phyloP scores from a whole-genome alignment of 2,888 invertebrate genomes.

The Augochlorella aurata region DNA sequence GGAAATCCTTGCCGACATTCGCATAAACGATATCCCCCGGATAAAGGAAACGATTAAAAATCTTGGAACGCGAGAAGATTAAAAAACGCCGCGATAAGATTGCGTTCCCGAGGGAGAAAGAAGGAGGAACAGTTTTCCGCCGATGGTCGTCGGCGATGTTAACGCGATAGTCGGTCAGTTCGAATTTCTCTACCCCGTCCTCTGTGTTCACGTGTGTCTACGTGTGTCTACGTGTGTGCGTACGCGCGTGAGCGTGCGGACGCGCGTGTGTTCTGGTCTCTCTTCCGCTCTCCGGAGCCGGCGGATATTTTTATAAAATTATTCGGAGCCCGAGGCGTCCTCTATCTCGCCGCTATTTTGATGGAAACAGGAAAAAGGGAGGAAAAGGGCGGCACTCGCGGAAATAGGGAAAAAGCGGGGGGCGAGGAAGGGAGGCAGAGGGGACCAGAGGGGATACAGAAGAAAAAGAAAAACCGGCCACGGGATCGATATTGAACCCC shows the following conservation, averaged over 20 bases:
- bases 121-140: not conserved
- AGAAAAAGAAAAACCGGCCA: constrained; percentile 51
- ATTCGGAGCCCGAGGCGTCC: constrained; percentile 52
- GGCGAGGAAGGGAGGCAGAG: constrained; percentile 12
- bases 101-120: not conserved
- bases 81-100: not conserved
- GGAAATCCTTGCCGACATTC: constrained; percentile 16
- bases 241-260: too few relatives aligned
- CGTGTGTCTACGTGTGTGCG: too few relatives aligned
- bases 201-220: not conserved
- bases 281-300: not conserved
- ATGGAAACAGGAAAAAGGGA: constrained; percentile 69
- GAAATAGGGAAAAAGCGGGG: constrained; percentile 59
- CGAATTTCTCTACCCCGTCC: constrained; percentile 13
- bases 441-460: constrained; percentile 5
- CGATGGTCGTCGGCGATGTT: constrained; percentile 25
- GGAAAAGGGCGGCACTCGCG: constrained; percentile 69
- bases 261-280: not conserved
- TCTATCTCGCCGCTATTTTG: constrained; percentile 57
- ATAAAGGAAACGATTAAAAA: not conserved
- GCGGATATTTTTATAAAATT: constrained; percentile 61
- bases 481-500: constrained; percentile 66
- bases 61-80: not conserved
- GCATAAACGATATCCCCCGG: constrained; percentile 29
- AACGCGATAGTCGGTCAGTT: constrained; percentile 33